Evolutionary conservation across 2,888 invertebrate genomes (phyloP).

Genomic region (Alcis repandata): DNA sequence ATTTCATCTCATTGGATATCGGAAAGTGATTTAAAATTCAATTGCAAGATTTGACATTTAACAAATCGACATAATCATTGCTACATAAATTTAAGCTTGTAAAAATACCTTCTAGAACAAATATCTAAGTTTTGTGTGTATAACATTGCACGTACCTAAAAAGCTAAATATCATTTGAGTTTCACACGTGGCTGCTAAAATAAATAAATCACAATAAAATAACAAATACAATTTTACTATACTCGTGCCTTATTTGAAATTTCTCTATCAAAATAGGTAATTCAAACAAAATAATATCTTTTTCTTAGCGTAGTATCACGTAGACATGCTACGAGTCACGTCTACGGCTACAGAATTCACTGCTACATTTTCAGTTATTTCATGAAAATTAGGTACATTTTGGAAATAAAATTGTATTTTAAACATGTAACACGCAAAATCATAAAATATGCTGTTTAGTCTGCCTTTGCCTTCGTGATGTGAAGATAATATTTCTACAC

Average conservation of each 20-base stretch:
- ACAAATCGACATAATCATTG: too few species aligned
- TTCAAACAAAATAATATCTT: neutral
- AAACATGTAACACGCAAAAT: neutral
- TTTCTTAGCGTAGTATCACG: constrained; percentile 35
- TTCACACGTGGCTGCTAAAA: too few species aligned
- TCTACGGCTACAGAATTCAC: constrained; percentile 16
- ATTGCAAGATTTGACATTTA: too few species aligned
- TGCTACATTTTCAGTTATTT: constrained; percentile 29
- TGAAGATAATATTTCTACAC: constrained; percentile 9
- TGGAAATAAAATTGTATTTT: neutral
- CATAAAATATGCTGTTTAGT: constrained; percentile 3
- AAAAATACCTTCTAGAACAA: too few species aligned
- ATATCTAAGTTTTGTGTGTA: too few species aligned
- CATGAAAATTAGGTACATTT: constrained; percentile 12
- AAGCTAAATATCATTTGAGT: too few species aligned
- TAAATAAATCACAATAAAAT: too few species aligned
- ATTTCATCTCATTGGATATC: too few species aligned
- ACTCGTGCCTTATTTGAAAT: neutral
- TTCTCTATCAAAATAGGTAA: neutral
- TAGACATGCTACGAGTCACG: constrained; percentile 39
- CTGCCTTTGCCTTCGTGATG: constrained; percentile 1
- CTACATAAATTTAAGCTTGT: too few species aligned
- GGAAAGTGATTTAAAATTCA: too few species aligned
- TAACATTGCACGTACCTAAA: too few species aligned
- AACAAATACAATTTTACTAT: too few species aligned